Evolutionary conservation across 2,797 vertebrate genomes (phyloP), one percentile per base, ranked within the genome.

Genomic region (Sebastolobus alascanus): DNA sequence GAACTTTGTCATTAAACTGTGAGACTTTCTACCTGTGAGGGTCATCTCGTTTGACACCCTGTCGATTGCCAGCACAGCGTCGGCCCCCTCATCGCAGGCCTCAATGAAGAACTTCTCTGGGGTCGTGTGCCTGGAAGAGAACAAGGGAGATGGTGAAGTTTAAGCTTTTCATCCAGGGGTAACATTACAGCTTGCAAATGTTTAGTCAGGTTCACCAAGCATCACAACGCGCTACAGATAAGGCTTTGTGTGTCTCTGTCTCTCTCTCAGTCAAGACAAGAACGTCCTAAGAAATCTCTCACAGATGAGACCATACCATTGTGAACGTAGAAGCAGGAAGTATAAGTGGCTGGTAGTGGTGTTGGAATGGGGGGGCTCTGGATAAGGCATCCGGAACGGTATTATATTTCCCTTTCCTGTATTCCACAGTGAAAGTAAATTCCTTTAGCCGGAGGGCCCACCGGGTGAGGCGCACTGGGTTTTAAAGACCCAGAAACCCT

Each of bases 51-150:
- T 97, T 22, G 99, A 99, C 54, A 98, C 96, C 82, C 98, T 95
- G 84, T 99, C 98, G n/a, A 99, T 98, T 31, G 94, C 95, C 87
- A 99, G 96, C 7, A 99, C 97, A 2, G 98, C 98, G n/a, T 97
- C 96, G 0, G 96, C 95, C 60, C 97, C 97, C 67, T 97, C 97
- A 88, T 99, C 99, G 55, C 98, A 99, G 75, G 98, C 97, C 95
- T 99, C 99, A 58, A 99, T 96, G 73, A 96, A 99, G 93, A 99
- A 99, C 89, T 97, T 99, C 82, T 99, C 98, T 14, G 97, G 96
- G 2, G 98, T 99, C 12, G 96, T 96, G 78, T 99, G 99, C 88
- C 98, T 99, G 86, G 1, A 7, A 50, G 14, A 65, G 16, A 60
- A 54, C 4, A 46, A 35, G 16, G 6, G 25, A 60, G 9, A 46